Evolutionary conservation across 1,140 invertebrate species (phyloP).

Genomic region (Drosophila arizonae): DNA sequence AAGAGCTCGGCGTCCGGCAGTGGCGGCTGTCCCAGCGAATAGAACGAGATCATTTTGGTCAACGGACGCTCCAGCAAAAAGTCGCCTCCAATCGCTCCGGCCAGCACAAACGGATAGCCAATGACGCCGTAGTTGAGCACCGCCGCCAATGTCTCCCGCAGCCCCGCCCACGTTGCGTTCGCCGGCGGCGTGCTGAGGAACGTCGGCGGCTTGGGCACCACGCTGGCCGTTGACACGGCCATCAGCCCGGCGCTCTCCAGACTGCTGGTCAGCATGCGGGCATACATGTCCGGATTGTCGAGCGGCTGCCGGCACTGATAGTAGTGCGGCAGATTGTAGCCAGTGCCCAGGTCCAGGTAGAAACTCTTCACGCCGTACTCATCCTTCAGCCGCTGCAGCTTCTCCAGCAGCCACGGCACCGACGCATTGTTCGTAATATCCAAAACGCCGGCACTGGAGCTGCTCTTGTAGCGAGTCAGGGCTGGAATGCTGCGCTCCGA

Average conservation of each 20-base stretch:
- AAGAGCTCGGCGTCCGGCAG: conserved; percentile 94
- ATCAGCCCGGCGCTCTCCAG: conserved; percentile 88
- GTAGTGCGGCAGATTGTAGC: conserved; percentile 93
- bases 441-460: conserved; percentile 90
- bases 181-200: conserved; percentile 94
- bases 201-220: conserved; percentile 91
- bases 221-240: conserved; percentile 92
- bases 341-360: conserved; percentile 94
- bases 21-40: conserved; percentile 70
- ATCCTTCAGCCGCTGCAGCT: conserved; percentile 88
- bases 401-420: conserved; percentile 90
- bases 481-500: conserved; percentile 89
- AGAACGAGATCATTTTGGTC: conserved; percentile 77
- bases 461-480: conserved; percentile 89
- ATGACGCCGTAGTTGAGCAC: conserved; percentile 92
- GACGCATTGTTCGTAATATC: conserved; percentile 93
- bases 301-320: conserved; percentile 89
- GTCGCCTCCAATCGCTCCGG: conserved; percentile 96
- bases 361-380: conserved; percentile 94
- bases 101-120: conserved; percentile 96
- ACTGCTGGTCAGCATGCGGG: conserved; percentile 87
- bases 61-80: conserved; percentile 67
- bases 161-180: conserved; percentile 93
- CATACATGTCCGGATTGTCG: conserved; percentile 92
- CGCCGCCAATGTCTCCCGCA: conserved; percentile 87